phyloP scores from a whole-genome alignment of 1,140 invertebrate genomes.

The Drosophila teissieri region DNA sequence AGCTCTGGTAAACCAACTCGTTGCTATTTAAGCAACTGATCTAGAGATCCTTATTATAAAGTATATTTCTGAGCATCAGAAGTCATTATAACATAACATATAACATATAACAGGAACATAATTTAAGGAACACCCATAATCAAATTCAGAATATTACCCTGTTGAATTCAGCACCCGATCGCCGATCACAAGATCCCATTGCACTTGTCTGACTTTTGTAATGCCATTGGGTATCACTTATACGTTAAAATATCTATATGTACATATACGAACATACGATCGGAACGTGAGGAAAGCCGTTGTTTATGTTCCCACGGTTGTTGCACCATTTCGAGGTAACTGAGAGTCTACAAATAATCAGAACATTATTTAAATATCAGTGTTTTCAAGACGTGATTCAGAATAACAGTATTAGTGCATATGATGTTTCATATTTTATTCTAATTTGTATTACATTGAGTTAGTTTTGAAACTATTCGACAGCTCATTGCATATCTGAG shows the following conservation, averaged over 20 bases:
- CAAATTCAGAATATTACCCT: background rate
- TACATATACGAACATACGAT: conserved; percentile 3
- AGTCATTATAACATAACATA: conserved; percentile 1
- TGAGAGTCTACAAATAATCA: conserved; percentile 33
- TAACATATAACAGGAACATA: background rate
- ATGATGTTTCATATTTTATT: no score
- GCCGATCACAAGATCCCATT: conserved; percentile 33
- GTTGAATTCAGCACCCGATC: conserved; percentile 22
- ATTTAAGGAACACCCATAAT: background rate
- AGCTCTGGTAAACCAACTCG: no score
- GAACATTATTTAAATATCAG: background rate
- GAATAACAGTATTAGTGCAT: no score
- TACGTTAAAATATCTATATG: conserved; percentile 39
- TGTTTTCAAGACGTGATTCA: background rate
- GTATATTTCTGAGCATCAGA: no score
- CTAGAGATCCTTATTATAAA: no score
- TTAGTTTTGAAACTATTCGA: no score
- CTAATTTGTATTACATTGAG: no score
- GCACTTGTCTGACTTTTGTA: conserved; percentile 47
- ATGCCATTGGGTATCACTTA: conserved; percentile 37
- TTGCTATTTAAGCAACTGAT: no score
- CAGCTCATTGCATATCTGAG: no score
- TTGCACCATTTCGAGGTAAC: conserved; percentile 46
- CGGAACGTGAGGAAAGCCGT: conserved; percentile 44
- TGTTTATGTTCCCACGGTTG: conserved; percentile 78